phyloP scores from a whole-genome alignment of 2,113 vertebrate genomes.

The Hyperoodon ampullatus region DNA sequence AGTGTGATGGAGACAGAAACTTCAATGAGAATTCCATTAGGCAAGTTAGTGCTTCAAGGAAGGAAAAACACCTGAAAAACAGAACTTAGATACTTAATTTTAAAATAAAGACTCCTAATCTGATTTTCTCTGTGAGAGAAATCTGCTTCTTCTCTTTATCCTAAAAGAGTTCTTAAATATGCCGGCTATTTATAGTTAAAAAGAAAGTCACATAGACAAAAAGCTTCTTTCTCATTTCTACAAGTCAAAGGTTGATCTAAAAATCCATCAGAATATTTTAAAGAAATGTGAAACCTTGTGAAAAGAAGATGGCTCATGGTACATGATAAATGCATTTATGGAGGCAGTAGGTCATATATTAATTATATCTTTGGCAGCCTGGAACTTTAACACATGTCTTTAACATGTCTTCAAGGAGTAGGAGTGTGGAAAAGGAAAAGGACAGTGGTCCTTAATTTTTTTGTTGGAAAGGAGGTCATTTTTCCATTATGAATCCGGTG shows the following conservation, averaged over 20 bases:
- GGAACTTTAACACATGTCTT: background rate
- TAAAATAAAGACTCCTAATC: slow-evolving; percentile 55
- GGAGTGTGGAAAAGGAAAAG: background rate
- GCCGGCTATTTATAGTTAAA: background rate
- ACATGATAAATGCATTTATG: background rate
- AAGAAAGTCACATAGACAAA: background rate
- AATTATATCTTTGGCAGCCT: background rate
- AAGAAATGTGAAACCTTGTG: background rate
- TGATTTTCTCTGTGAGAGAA: slow-evolving; percentile 39
- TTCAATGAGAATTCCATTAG: background rate
- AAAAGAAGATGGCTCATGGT: background rate
- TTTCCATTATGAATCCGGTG: background rate
- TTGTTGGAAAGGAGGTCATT: background rate
- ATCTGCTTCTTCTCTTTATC: background rate
- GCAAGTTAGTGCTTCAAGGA: background rate
- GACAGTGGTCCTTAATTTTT: background rate
- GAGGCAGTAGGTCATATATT: background rate
- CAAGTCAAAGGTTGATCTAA: slow-evolving; percentile 16
- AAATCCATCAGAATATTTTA: background rate
- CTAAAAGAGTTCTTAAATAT: background rate
- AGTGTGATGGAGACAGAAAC: slow-evolving; percentile 18
- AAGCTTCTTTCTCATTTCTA: background rate
- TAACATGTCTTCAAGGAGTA: background rate
- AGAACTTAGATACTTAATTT: background rate
- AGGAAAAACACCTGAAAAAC: slow-evolving; percentile 22